phyloP scores from a whole-genome alignment of 1,140 invertebrate species.

The Yoshiicerus persimilis region DNA sequence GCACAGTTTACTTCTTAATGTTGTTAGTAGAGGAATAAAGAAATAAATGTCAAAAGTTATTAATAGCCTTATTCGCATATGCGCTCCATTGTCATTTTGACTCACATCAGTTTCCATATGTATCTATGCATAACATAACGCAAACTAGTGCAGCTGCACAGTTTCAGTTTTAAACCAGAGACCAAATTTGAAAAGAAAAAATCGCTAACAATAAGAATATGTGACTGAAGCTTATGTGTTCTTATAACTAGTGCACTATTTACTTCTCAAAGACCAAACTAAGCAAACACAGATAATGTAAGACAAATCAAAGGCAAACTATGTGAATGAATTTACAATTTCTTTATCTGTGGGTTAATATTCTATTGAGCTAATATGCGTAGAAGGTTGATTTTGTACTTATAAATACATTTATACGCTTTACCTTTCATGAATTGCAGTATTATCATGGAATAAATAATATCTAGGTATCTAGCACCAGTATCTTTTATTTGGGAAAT shows the following conservation, averaged over 20 bases:
- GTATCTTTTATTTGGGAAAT: not conserved
- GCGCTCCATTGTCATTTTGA: not conserved
- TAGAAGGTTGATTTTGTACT: not conserved
- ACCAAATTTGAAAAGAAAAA: not conserved
- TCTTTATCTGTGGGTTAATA: too few species aligned
- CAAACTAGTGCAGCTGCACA: conserved; percentile 3
- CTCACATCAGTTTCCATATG: not conserved
- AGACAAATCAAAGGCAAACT: not conserved
- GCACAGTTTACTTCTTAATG: not conserved
- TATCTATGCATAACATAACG: not conserved
- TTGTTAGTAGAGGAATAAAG: not conserved
- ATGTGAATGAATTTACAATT: not conserved
- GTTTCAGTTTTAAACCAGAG: not conserved
- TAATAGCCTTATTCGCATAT: conserved; percentile 17
- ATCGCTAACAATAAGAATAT: not conserved
- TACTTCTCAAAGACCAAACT: not conserved
- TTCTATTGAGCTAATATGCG: not conserved
- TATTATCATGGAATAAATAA: not conserved
- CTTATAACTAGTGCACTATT: too few species aligned
- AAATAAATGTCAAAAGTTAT: conserved; percentile 19
- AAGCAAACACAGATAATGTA: not conserved
- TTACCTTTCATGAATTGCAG: not conserved
- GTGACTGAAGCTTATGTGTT: too few species aligned
- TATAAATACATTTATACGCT: not conserved
- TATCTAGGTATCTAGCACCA: not conserved